phyloP scores from a whole-genome alignment of 2,888 invertebrate genomes.

The Mechanitis messenoides region DNA sequence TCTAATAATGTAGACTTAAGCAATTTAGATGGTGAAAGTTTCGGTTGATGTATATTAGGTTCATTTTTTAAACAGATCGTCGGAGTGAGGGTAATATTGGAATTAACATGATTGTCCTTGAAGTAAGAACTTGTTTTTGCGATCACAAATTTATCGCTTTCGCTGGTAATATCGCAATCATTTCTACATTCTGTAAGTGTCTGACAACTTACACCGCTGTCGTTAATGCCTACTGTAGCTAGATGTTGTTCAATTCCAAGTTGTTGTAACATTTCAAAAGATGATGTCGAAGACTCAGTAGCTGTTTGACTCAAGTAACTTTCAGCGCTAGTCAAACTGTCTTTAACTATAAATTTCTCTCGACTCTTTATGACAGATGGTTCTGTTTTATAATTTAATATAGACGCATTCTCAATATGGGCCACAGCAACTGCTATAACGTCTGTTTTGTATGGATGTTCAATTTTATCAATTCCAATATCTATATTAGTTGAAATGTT shows the following conservation, averaged over 20 bases:
- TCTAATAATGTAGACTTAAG: slow-evolving; percentile 34
- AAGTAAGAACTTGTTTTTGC: slow-evolving; percentile 42
- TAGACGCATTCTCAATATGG: slow-evolving; percentile 37
- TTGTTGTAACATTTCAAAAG: slow-evolving; percentile 11
- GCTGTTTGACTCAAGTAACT: slow-evolving; percentile 22
- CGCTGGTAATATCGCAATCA: slow-evolving; percentile 28
- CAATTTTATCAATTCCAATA: slow-evolving; percentile 3
- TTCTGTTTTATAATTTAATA: slow-evolving; percentile 26
- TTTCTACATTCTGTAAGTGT: slow-evolving; percentile 33
- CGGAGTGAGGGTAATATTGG: slow-evolving; percentile 34
- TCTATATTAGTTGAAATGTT: background rate
- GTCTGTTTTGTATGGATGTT: slow-evolving; percentile 38
- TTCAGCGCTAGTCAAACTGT: slow-evolving; percentile 35
- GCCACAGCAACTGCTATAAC: slow-evolving; percentile 47
- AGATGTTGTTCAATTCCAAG: slow-evolving; percentile 7
- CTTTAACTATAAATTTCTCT: slow-evolving; percentile 27
- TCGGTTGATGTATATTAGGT: slow-evolving; percentile 25
- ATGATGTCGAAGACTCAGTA: slow-evolving; percentile 17
- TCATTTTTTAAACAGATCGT: slow-evolving; percentile 3
- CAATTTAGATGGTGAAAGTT: slow-evolving; percentile 8
- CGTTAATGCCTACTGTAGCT: slow-evolving; percentile 14
- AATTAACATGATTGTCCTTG: slow-evolving; percentile 32
- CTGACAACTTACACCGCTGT: slow-evolving; percentile 32
- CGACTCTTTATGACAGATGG: slow-evolving; percentile 15
- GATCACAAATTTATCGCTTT: slow-evolving; percentile 37